Evolutionary conservation across 2,797 vertebrate species (phyloP), one percentile per base, ranked within the genome.

Genomic region (Cryptoprocta ferox): DNA sequence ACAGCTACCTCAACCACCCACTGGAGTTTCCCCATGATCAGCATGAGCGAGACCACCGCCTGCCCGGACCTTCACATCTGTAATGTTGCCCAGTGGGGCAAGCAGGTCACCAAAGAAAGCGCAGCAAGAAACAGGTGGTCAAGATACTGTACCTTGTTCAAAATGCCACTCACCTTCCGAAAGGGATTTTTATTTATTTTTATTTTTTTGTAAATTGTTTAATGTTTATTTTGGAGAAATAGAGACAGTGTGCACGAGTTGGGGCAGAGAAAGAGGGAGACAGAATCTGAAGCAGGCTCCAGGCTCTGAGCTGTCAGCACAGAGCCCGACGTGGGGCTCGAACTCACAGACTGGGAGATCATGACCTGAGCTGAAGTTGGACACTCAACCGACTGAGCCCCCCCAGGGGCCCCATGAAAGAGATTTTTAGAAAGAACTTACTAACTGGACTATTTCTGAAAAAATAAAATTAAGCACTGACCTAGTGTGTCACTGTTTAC

Each of bases 11-110:
- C 0, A 9, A 28, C n/a, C 42, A 1, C n/a, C 78, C 28, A 15
- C 24, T 30, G 0, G 9, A 24, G 45, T 28, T 8, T n/a, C 86
- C 24, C 39, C 48, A 1, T 32, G n/a, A 45, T 13, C 42, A 5
- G 3, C 7, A 30, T 4, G n/a, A 84, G 9, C 12, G 1, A 30
- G 15, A 7, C 53, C 76, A 13, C 19, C 35, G 21, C 81, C 59
- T 1, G 4, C 21, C 6, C 30, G 0, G 0, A 85, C 26, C 4
- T 9, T 28, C 45, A 61, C 21, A 37, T 7, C 76, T 30, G 2
- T 6, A 19, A 21, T 1, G 1, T 0, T 6, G 19, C 6, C 26
- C 75, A 35, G n/a, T 14, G 13, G 11, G 26, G 15, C 14, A 12
- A n/a, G 26, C 39, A 24, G 15, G 65, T 18, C 11, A 78, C 2